Conservation (phyloP, 2,113 vertebrate genomes). For the Thryonomys swinderianus region DNA sequence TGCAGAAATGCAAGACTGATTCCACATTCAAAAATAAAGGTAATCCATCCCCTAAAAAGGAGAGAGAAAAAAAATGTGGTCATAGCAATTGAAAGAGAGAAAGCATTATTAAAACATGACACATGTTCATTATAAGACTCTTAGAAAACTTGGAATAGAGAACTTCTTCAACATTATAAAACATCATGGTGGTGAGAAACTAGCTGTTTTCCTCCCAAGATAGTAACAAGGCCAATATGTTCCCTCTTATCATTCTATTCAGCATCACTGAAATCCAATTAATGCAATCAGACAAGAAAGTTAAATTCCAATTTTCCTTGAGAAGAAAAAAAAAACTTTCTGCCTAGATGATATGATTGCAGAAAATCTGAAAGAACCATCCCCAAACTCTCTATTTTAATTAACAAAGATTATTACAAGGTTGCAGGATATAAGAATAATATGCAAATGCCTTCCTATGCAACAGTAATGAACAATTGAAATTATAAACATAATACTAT, state of each 20-base stretch:
- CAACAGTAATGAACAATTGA: background rate
- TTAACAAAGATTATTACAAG: background rate
- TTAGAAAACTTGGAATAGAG: background rate
- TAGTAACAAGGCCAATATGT: background rate
- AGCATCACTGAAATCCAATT: background rate
- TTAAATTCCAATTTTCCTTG: background rate
- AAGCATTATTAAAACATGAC: background rate
- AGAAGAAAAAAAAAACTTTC: background rate
- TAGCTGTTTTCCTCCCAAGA: background rate
- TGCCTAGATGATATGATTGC: background rate
- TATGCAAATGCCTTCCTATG: background rate
- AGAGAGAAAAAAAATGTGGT: background rate
- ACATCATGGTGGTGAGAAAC: background rate
- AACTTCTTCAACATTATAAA: background rate
- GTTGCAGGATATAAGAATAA: no score
- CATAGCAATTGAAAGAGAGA: background rate
- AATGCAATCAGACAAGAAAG: background rate
- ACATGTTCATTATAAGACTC: background rate
- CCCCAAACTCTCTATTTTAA: background rate
- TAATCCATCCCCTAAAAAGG: background rate
- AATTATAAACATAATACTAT: background rate
- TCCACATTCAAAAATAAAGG: background rate
- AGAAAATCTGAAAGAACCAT: background rate
- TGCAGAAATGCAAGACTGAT: background rate
- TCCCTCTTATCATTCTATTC: background rate